These are phyloP conservation scores for Saccostrea glomerata DNA, from an alignment of 1,140 invertebrate species.

Conservation along the genomic window DNA sequence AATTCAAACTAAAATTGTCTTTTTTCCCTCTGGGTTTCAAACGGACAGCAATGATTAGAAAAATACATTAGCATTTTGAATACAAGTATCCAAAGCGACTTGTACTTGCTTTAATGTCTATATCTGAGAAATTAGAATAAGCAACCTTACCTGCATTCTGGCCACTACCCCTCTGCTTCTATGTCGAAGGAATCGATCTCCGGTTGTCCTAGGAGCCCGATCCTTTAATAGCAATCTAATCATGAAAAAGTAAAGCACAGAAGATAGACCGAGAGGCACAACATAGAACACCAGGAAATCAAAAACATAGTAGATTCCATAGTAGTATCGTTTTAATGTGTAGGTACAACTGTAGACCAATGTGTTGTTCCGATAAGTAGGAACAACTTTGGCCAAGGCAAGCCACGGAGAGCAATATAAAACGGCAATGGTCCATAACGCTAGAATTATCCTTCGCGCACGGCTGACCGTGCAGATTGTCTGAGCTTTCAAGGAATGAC, in stretches of 20 bases:
- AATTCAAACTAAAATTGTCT: too few relatives aligned
- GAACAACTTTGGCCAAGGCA: constrained; percentile 53
- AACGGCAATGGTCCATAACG: constrained; percentile 81
- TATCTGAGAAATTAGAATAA: too few relatives aligned
- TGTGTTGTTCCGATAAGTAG: constrained; percentile 49
- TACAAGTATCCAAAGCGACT: too few relatives aligned
- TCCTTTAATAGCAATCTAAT: constrained; percentile 79
- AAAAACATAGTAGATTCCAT: constrained; percentile 81
- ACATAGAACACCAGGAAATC: constrained; percentile 83
- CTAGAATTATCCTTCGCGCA: constrained; percentile 81
- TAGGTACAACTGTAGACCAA: constrained; percentile 78
- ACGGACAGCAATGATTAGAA: too few relatives aligned
- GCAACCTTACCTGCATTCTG: constrained; percentile 3
- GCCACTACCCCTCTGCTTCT: constrained; percentile 1
- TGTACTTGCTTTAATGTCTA: too few relatives aligned
- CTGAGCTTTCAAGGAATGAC: constrained; percentile 92
- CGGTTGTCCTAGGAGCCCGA: not conserved
- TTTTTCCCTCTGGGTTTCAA: too few relatives aligned
- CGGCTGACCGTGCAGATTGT: constrained; percentile 83
- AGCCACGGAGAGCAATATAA: constrained; percentile 69
- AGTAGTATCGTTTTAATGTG: constrained; percentile 78
- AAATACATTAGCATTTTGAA: too few relatives aligned
- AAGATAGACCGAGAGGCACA: constrained; percentile 80
- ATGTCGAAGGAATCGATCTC: constrained; percentile 67
- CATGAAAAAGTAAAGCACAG: constrained; percentile 82